These are phyloP conservation scores for Muntiacus reevesi DNA, from an alignment of 2,113 vertebrate species.

Conservation along the genomic window DNA sequence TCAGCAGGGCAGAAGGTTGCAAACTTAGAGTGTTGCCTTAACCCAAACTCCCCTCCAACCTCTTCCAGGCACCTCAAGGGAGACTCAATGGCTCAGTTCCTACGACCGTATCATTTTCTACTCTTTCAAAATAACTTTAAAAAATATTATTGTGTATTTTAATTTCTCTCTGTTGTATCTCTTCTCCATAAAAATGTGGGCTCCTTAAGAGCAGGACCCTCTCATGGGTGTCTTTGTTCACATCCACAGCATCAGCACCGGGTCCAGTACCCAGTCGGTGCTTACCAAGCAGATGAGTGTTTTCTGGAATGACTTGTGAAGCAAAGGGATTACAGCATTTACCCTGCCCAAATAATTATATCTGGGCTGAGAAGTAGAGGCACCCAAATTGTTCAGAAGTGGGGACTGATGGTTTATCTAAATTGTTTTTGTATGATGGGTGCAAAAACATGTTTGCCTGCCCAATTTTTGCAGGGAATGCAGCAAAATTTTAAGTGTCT, in stretches of 20 bases:
- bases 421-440: neutral
- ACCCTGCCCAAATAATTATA: neutral
- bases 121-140: neutral
- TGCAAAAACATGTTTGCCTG: neutral
- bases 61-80: neutral
- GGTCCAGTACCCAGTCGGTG: neutral
- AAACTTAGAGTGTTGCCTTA: constrained; percentile 53
- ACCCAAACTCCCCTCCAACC: constrained; percentile 33
- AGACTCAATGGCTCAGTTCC: neutral
- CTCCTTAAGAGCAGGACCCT: neutral
- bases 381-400: neutral
- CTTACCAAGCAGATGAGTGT: neutral
- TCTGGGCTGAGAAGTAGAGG: neutral
- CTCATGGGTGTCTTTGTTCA: neutral
- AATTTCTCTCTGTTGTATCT: neutral
- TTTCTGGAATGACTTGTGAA: neutral
- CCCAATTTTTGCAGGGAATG: neutral
- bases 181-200: neutral
- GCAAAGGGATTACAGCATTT: neutral
- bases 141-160: neutral
- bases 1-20: constrained; percentile 63
- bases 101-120: neutral
- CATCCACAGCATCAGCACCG: neutral
- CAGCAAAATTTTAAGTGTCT: neutral
- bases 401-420: neutral